Conservation (phyloP, 1,140 invertebrate genomes). For the Bombus vancouverensis region DNA sequence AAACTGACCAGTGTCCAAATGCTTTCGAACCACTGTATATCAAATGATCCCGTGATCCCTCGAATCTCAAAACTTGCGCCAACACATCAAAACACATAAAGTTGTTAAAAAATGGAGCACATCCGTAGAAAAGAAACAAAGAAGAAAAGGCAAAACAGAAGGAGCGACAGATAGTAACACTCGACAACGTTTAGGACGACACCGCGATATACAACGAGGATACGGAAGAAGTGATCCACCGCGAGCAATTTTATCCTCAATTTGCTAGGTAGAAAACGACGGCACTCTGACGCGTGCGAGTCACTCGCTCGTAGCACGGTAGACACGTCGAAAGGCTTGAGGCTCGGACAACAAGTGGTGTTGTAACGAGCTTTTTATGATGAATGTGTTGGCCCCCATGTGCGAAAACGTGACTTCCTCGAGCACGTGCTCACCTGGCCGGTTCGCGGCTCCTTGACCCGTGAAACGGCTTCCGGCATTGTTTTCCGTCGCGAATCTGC, state of each 20-base stretch:
- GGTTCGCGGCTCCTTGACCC: conserved; percentile 65
- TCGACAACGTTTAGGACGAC: not conserved
- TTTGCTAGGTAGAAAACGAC: conserved; percentile 16
- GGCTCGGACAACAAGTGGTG: conserved; percentile 60
- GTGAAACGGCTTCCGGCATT: conserved; percentile 63
- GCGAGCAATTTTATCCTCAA: conserved; percentile 43
- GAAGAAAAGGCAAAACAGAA: not conserved
- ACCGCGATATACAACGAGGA: conserved; percentile 1
- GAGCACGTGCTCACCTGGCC: conserved; percentile 58
- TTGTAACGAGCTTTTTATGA: conserved; percentile 68
- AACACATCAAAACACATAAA: not conserved
- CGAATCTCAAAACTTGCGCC: too few species aligned
- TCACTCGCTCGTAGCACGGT: conserved; percentile 33
- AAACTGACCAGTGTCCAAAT: too few species aligned
- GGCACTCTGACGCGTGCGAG: conserved; percentile 5
- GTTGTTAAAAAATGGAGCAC: not conserved
- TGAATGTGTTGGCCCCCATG: conserved; percentile 31
- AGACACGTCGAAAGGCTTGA: conserved; percentile 54
- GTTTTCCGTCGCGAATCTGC: conserved; percentile 57
- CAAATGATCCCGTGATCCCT: too few species aligned
- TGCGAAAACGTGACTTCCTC: conserved; percentile 64
- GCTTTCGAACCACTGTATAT: too few species aligned
- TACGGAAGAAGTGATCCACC: conserved; percentile 14
- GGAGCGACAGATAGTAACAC: not conserved
- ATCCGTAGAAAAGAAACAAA: not conserved